These are phyloP conservation scores for Notarius lentiginosus DNA, from an alignment of 2,113 vertebrate species.

Conservation along the genomic window DNA sequence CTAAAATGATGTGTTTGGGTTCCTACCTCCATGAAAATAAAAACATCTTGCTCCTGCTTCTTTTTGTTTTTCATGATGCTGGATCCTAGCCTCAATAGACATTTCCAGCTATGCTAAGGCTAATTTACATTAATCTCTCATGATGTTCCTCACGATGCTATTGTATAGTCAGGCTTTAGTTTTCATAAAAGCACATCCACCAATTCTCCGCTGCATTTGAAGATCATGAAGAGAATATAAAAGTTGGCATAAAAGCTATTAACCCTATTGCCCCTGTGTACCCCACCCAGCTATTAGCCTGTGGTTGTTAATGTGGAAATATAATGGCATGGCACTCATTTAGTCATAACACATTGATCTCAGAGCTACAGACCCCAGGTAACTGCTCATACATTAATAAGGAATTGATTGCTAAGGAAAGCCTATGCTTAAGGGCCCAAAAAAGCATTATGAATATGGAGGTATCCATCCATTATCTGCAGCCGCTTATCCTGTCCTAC, in stretches of 20 bases:
- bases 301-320: background rate
- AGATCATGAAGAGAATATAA: background rate
- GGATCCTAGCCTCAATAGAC: background rate
- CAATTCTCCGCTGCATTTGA: background rate
- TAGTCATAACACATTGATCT: background rate
- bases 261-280: background rate
- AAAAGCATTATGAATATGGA: background rate
- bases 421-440: background rate
- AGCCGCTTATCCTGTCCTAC: too few species aligned
- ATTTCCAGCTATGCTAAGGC: background rate
- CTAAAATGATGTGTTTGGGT: background rate
- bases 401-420: background rate
- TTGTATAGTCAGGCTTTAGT: background rate
- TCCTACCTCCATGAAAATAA: background rate
- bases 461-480: too few species aligned
- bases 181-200: background rate
- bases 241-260: background rate
- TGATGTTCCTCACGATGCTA: background rate
- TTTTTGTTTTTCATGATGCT: background rate
- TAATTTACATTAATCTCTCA: background rate
- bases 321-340: background rate
- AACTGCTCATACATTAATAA: background rate
- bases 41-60: background rate
- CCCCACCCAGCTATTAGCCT: background rate
- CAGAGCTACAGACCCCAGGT: background rate